Percentiles rank a stretch among this genome's conserved stretches.
These are phyloP conservation scores for Hemibagrus guttatus DNA, from an alignment of 2,797 vertebrate species.

Conservation along the genomic window DNA sequence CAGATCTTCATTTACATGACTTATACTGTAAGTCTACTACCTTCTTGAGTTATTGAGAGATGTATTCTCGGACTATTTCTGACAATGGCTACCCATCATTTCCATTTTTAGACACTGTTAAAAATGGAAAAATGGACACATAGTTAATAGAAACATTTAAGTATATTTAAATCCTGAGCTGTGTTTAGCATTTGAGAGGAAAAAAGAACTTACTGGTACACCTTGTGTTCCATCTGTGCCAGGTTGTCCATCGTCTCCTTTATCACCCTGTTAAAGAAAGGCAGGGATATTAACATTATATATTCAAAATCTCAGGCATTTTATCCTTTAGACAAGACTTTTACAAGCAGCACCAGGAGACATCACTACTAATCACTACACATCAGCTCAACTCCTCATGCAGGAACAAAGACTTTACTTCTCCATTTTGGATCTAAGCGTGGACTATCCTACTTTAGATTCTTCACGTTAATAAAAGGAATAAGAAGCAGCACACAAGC, in stretches of 20 bases:
- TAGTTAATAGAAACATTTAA: not conserved
- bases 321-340: conserved; percentile 6
- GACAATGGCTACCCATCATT: not conserved
- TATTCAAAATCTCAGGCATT: not conserved
- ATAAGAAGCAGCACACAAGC: not conserved
- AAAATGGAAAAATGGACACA: no score
- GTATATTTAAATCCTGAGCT: not conserved
- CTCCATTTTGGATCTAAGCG: not conserved
- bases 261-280: conserved; percentile 67
- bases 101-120: not conserved
- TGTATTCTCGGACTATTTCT: not conserved
- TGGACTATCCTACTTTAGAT: not conserved
- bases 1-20: not conserved
- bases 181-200: not conserved
- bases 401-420: not conserved
- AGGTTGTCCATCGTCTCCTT: conserved; percentile 61
- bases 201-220: conserved; percentile 64
- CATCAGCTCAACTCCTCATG: not conserved
- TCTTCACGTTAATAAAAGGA: not conserved
- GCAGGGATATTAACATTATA: conserved; percentile 31
- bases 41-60: not conserved
- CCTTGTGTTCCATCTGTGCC: conserved; percentile 70
- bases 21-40: no score
- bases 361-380: conserved; percentile 1
- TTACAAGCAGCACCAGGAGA: not conserved